Conservation (phyloP, 2,113 vertebrate genomes). For the Dromiciops gliroides region DNA sequence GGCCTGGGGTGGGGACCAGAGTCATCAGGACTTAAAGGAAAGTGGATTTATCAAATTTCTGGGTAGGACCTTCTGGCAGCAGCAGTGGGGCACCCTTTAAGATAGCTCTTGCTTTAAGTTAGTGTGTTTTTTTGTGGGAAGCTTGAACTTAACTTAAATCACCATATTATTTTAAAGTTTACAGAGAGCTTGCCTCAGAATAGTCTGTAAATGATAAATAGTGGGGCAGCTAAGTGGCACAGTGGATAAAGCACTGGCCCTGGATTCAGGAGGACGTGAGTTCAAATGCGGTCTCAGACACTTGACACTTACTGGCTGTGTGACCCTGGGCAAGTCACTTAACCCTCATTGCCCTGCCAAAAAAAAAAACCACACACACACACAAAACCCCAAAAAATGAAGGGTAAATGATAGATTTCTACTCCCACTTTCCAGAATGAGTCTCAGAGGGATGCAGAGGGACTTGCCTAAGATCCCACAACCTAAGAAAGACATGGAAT, state of each 20-base stretch:
- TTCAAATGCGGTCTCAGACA: no score
- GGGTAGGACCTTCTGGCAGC: neutral
- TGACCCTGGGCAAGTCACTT: no score
- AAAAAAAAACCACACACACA: no score
- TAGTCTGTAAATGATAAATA: neutral
- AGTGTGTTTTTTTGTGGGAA: neutral
- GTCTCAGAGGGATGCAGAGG: neutral
- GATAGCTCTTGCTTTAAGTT: neutral
- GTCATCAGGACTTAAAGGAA: neutral
- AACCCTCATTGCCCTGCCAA: no score
- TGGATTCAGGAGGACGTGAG: no score
- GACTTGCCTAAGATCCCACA: neutral
- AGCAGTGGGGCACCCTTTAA: neutral
- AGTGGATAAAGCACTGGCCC: no score
- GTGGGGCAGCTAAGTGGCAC: no score
- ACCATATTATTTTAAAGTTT: neutral
- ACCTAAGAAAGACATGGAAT: neutral
- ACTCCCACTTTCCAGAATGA: neutral
- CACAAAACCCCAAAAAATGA: no score
- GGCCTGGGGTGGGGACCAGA: neutral
- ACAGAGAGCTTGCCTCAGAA: neutral
- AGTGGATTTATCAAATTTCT: neutral
- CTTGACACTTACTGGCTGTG: no score
- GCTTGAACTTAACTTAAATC: neutral
- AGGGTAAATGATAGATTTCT: no score